Base-by-base conservation (phyloP, 2,113 vertebrate species). In the Anhinga rufa region DNA sequence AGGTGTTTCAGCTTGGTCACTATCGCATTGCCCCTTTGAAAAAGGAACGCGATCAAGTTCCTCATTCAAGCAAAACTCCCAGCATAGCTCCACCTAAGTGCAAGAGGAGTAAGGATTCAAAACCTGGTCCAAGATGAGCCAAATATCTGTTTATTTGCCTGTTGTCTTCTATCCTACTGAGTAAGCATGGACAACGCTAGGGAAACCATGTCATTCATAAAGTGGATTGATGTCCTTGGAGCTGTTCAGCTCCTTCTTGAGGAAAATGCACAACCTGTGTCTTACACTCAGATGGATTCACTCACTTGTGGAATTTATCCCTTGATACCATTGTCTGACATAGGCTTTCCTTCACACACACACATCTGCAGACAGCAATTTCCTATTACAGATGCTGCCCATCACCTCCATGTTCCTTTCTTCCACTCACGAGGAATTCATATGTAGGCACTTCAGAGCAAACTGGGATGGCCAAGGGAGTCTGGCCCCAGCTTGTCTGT, bases 291-390 rank as follows among this genome's bases (percentile, higher is more conserved):
- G 95, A 96, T 97, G 95, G 92, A 97, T 93, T 96, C 95, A 94
- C 92, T 97, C 94, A 94, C 95, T 95, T 96, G 89, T 93, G 96
- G 96, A 97, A 96, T 96, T 93, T 97, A 97, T 97, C 93, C 93
- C 96, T 97, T 96, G 97, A 95, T 95, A 91, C 95, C 91, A 34
- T 93, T 92, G 95, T 96, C 95, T 97, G 91, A 96, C 92, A 92
- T 44, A 44, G 72, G 91, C 91, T 97, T 95, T 96, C 71, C 88
- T 96, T 96, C 95, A 96, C 92, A 86, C 93, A 86, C 93, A 60
- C 91, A 82, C 89, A 90, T 96, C 91, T 94, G 93, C 95, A 96
- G 92, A 95, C 88, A 96, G 92, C 92, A 96, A 95, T 96, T 96
- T 97, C 95, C 93, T 97, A 94, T 97, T 94, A 92, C 95, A 95